Conservation (phyloP, 2,113 vertebrate species). For the Procavia capensis region DNA sequence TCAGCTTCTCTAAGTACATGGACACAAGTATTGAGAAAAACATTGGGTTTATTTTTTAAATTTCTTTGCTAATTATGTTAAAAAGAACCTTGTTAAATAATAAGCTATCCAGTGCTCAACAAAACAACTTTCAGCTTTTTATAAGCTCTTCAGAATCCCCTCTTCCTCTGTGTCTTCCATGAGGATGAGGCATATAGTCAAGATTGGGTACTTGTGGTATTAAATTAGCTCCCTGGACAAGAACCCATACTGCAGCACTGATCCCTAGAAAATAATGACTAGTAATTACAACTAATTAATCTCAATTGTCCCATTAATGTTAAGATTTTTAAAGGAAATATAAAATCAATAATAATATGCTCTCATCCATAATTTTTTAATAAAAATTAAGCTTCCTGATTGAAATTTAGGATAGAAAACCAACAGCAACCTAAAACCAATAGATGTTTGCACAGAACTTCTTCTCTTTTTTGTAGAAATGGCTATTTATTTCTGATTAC, state of each 20-base stretch:
- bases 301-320: constrained; percentile 14
- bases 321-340: constrained; percentile 47
- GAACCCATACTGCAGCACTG: not conserved
- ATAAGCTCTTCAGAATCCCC: constrained; percentile 24
- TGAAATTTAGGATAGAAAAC: constrained; percentile 38
- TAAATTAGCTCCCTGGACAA: constrained; percentile 35
- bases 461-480: constrained; percentile 30
- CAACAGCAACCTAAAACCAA: constrained; percentile 54
- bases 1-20: not conserved
- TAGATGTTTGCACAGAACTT: not conserved
- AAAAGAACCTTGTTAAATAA: constrained; percentile 4
- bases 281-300: constrained; percentile 39
- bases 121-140: not conserved
- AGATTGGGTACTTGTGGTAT: not conserved
- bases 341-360: constrained; percentile 29
- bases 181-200: not conserved
- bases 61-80: not conserved
- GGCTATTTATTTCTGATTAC: not conserved
- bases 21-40: not conserved
- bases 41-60: not conserved
- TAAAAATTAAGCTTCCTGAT: constrained; percentile 21
- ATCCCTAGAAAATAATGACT: constrained; percentile 40
- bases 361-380: constrained; percentile 39
- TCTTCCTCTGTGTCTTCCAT: not conserved
- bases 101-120: not conserved